Percentiles rank a stretch among this genome's conserved stretches.
Evolutionary conservation across 2,888 invertebrate genomes (phyloP).

Genomic region (Bugula neritina): DNA sequence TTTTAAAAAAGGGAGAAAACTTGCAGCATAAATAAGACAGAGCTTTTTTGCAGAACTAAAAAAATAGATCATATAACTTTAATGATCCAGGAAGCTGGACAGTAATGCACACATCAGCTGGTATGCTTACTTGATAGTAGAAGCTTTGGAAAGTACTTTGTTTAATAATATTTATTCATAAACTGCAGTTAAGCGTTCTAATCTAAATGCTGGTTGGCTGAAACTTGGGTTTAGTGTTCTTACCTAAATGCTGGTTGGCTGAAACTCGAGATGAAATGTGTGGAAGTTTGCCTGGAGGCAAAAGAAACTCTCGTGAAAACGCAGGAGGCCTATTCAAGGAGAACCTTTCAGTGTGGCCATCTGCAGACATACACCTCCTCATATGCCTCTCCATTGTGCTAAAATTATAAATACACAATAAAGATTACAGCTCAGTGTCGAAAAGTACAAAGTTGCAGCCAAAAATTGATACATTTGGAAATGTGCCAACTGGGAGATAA

Average conservation of each 20-base stretch:
- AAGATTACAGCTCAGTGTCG: no score
- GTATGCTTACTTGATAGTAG: background rate
- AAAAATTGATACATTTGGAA: no score
- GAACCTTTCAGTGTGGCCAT: no score
- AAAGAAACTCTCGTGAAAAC: background rate
- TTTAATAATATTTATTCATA: background rate
- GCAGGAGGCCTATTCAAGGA: no score
- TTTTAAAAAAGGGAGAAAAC: no score
- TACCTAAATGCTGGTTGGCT: background rate
- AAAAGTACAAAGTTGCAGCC: no score
- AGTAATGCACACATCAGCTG: no score
- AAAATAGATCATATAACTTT: no score
- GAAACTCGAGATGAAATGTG: background rate
- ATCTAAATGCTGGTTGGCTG: background rate
- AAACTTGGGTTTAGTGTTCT: background rate
- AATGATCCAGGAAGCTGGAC: no score
- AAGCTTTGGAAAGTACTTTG: background rate
- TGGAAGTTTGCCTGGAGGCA: background rate
- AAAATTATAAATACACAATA: background rate
- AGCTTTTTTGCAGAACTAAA: no score
- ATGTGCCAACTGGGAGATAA: no score
- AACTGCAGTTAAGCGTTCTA: background rate
- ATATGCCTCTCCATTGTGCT: conserved; percentile 99
- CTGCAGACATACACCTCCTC: conserved; percentile 87
- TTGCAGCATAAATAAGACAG: no score